Conservation (phyloP, 2,797 vertebrate genomes). For the Vipera latastei region DNA sequence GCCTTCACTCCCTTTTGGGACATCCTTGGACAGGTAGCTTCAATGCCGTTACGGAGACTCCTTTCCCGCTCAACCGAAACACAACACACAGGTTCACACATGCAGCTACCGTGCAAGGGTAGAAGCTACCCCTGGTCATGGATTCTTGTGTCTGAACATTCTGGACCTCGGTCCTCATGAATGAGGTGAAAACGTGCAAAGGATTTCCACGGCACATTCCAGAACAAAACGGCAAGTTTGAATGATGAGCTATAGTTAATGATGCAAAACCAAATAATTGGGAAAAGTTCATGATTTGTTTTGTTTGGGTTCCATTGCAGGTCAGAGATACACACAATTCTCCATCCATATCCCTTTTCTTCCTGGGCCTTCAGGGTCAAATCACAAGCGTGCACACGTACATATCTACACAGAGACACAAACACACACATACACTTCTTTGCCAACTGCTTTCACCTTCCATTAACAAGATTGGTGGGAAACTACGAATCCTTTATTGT, state of each 20-base stretch:
- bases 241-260: background rate
- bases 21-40: background rate
- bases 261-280: background rate
- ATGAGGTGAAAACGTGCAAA: background rate
- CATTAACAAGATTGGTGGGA: no score
- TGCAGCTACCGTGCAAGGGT: background rate
- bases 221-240: background rate
- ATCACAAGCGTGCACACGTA: background rate
- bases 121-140: no score
- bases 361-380: background rate
- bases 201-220: background rate
- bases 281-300: background rate
- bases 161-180: background rate
- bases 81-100: no score
- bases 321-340: background rate
- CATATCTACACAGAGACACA: accelerated
- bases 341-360: no score
- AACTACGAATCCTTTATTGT: background rate
- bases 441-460: background rate
- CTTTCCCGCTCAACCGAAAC: background rate
- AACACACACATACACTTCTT: accelerated
- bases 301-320: accelerated
- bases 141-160: background rate
- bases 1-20: background rate
- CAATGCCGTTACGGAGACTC: background rate